Percentiles rank a stretch among this genome's conserved stretches.
Conservation (phyloP, 2,113 vertebrate species). For the Scophthalmus maximus region DNA sequence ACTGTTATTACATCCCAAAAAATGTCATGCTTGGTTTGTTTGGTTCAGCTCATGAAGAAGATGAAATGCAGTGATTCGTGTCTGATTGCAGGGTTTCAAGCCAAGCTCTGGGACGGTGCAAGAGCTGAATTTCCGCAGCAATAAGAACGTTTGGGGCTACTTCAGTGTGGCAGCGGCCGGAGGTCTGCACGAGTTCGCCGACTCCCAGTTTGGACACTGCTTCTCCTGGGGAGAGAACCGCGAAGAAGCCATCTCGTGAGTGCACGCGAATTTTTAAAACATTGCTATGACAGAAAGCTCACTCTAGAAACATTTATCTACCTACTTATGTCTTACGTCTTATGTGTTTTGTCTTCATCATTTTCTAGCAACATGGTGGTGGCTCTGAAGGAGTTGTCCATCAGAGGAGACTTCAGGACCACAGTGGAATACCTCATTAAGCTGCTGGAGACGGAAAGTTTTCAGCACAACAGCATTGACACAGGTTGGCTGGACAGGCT, state of each 20-base stretch:
- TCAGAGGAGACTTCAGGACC: conserved; percentile 97
- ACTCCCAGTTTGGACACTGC: conserved; percentile 98
- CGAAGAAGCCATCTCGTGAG: conserved; percentile 99
- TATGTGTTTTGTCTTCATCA: conserved; percentile 1
- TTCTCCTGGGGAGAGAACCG: conserved; percentile 99
- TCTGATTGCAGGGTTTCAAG: conserved; percentile 91
- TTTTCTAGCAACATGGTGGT: conserved; percentile 95
- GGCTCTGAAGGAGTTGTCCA: conserved; percentile 96
- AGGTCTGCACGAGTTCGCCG: conserved; percentile 97
- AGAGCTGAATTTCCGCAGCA: conserved; percentile 98
- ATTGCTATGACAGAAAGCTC: not conserved
- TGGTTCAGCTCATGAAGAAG: not conserved
- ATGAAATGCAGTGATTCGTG: not conserved
- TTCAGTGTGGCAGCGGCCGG: conserved; percentile 98
- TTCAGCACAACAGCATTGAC: conserved; percentile 96
- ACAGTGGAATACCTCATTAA: conserved; percentile 99
- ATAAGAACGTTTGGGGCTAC: conserved; percentile 99
- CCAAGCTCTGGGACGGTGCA: conserved; percentile 98
- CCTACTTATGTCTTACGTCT: not conserved
- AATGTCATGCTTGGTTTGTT: not conserved
- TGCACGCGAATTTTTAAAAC: conserved; percentile 41
- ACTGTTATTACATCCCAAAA: not conserved
- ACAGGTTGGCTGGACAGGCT: conserved; percentile 98
- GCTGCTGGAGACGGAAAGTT: conserved; percentile 95
- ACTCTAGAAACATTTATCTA: not conserved